Evolutionary conservation across 2,888 invertebrate genomes (phyloP), one percentile per base, ranked within the genome.

Genomic region (Drosophila pseudotakahashii): DNA sequence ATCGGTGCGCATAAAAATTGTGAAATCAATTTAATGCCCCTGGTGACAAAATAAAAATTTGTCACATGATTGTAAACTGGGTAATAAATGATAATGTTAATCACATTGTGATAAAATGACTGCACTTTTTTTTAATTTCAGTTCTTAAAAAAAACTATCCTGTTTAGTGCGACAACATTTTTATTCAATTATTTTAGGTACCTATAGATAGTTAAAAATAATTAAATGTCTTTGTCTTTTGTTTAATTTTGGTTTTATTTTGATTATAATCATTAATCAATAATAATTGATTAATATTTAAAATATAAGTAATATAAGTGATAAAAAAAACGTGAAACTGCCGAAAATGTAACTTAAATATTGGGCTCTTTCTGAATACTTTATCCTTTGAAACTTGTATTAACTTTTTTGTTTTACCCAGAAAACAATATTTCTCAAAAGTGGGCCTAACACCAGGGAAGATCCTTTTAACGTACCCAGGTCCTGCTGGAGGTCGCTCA

Each of bases 381-480:
- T 19, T 19, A 19, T 36, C 36, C 36, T 13, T 13, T 4, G 1
- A 36, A 36, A 11, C 1, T 3, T 3, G 6, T 13, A 6, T 11
- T 2, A 36, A 36, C 0, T 36, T 13, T 36, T 37, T 37, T 42
- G 1, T 11, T 44, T 0, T 3, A 7, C 9, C 5, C 9, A 19
- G 2, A 19, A 42, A 42, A 4, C 13, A 13, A 7, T 13, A 19
- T 41, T 37, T 14, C 3, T 1, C 19, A 19, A 19, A 19, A 19
- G 3, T 19, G 19, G 2, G 3, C 19, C 3, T 19, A 19, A 19
- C 0, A 3, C 3, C 19, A 3, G 19, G 3, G 13, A 37, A 54
- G 37, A 32, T 39, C 44, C 7, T 23, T 7, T 0, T 0, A 3
- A 41, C 53, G 3, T 42, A 71, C 72, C 73, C n/a, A 60, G 13